Conservation (phyloP, 2,888 invertebrate genomes). For the Rhagonycha lutea region DNA sequence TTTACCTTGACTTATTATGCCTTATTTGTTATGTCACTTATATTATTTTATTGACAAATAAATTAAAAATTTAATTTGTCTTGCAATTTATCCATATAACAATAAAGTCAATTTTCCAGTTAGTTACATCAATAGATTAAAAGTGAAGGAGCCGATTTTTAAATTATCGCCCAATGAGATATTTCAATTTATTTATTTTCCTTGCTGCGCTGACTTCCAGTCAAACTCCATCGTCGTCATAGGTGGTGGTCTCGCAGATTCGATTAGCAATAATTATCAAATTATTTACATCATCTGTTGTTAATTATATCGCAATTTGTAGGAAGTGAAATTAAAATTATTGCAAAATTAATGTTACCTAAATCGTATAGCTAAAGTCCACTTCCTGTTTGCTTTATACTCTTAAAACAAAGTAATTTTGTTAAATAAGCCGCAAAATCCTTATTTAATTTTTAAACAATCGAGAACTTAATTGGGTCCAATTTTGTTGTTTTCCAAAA, state of each 20-base stretch:
- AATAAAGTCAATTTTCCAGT: neutral
- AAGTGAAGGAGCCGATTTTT: neutral
- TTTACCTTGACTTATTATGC: conserved; percentile 10
- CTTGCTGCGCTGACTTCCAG: neutral
- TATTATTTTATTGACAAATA: neutral
- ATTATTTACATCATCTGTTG: neutral
- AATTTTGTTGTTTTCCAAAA: neutral
- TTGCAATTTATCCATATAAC: neutral
- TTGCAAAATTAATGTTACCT: neutral
- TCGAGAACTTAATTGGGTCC: neutral
- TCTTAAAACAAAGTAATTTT: neutral
- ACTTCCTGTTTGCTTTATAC: neutral
- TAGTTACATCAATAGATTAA: neutral
- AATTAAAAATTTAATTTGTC: neutral
- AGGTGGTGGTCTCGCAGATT: neutral
- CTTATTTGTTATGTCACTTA: conserved; percentile 11
- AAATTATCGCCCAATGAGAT: neutral
- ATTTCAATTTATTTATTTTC: too few relatives aligned
- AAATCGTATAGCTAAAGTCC: conserved; percentile 12
- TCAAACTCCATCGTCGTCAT: neutral
- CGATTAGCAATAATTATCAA: neutral
- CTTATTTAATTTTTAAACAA: neutral
- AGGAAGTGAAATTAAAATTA: neutral
- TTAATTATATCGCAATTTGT: neutral
- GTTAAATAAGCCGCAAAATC: neutral